These are phyloP conservation scores for Campoletis sonorensis DNA, from an alignment of 1,140 invertebrate genomes.

Conservation along the genomic window DNA sequence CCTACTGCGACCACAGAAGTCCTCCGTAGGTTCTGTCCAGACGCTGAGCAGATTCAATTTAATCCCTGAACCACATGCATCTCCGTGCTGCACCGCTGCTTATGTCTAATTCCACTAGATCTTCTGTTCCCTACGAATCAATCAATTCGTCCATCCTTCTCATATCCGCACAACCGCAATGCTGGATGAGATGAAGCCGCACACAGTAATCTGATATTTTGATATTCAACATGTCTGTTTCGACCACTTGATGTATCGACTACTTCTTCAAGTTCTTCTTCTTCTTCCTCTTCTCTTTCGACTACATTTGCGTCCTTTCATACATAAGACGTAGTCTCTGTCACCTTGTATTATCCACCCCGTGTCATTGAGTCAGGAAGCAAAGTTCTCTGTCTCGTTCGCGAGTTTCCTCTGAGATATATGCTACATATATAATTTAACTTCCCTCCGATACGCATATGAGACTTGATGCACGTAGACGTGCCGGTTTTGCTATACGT, in stretches of 20 bases:
- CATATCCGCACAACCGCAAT: slow-evolving; percentile 15
- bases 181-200: not conserved
- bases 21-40: slow-evolving; percentile 54
- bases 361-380: not conserved
- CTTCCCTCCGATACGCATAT: slow-evolving; percentile 19
- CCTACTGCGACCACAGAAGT: not conserved
- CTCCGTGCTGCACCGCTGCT: slow-evolving; percentile 58
- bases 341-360: not conserved
- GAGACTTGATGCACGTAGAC: slow-evolving; percentile 15
- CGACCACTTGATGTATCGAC: not conserved
- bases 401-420: not conserved
- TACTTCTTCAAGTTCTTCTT: no score
- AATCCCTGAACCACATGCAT: slow-evolving; percentile 63
- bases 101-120: slow-evolving; percentile 29
- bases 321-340: not conserved
- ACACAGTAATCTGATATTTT: slow-evolving; percentile 7
- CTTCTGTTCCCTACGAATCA: slow-evolving; percentile 24
- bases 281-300: not conserved
- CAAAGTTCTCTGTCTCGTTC: not conserved
- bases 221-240: slow-evolving; percentile 1
- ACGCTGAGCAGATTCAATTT: slow-evolving; percentile 69
- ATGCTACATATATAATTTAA: slow-evolving; percentile 1
- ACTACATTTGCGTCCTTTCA: not conserved
- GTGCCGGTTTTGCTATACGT: not conserved
- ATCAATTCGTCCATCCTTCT: slow-evolving; percentile 29